Evolutionary conservation across 1,140 invertebrate species (phyloP).

Genomic region (Parasteatoda tepidariorum): DNA sequence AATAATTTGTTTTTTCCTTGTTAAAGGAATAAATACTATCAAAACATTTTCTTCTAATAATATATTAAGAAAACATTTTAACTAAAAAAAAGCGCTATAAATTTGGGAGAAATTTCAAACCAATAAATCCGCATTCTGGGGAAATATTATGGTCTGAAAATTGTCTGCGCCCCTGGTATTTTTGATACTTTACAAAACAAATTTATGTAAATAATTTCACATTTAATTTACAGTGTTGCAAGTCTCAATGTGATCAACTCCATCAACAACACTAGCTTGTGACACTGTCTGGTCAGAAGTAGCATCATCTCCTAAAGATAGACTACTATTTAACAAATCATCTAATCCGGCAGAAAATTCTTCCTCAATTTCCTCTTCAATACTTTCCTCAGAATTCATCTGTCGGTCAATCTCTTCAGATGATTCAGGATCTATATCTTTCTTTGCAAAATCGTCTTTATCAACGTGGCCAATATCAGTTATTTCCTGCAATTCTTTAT

Average conservation of each 20-base stretch:
- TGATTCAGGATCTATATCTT: conserved; percentile 15
- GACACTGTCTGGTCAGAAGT: conserved; percentile 55
- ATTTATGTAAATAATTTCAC: too few relatives aligned
- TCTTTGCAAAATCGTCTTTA: not conserved
- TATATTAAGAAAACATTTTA: too few relatives aligned
- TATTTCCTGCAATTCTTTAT: conserved; percentile 7
- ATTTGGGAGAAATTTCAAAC: too few relatives aligned
- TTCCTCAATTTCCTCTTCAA: conserved; percentile 57
- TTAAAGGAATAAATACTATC: too few relatives aligned
- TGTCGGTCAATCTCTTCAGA: conserved; percentile 35
- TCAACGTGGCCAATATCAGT: not conserved
- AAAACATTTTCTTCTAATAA: too few relatives aligned
- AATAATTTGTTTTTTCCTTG: too few relatives aligned
- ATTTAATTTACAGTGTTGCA: conserved; percentile 10
- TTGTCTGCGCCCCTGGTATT: too few relatives aligned
- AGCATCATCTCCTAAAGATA: conserved; percentile 48
- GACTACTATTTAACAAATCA: conserved; percentile 57
- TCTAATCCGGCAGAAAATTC: conserved; percentile 50
- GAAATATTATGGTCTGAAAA: too few relatives aligned
- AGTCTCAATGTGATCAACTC: conserved; percentile 49
- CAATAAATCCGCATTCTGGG: too few relatives aligned
- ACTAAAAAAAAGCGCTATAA: too few relatives aligned
- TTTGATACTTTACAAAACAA: too few relatives aligned
- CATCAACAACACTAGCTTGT: conserved; percentile 33
- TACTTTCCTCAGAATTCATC: conserved; percentile 53